A percentile compares a stretch with the other conserved stretches of the same genome.
Conservation (phyloP, 2,888 invertebrate species). For the Myopa testacea region DNA sequence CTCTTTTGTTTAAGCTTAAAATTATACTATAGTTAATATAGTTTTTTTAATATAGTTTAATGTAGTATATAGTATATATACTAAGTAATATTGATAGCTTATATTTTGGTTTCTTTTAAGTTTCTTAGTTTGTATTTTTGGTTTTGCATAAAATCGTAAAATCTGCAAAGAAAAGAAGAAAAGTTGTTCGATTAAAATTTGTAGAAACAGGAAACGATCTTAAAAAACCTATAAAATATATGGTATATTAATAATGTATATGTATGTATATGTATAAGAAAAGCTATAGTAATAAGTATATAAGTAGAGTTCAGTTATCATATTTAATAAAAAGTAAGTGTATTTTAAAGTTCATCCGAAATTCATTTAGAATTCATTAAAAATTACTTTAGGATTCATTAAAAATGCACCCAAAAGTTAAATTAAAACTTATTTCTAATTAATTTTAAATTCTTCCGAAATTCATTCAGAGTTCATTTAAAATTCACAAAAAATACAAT, state of each 20-base stretch:
- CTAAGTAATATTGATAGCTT: conserved; percentile 37
- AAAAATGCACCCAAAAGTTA: no score
- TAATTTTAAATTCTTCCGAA: background rate
- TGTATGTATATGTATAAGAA: no score
- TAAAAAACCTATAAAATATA: background rate
- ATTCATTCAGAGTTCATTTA: background rate
- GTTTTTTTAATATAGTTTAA: conserved; percentile 32
- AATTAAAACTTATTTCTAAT: no score
- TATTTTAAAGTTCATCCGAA: no score
- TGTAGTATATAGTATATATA: conserved; percentile 36
- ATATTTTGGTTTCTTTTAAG: conserved; percentile 38
- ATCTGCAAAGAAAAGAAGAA: conserved; percentile 53
- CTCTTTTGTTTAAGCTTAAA: conserved; percentile 23
- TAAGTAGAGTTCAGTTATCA: no score
- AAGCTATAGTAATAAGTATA: no score
- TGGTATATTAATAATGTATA: no score
- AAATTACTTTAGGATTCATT: no score
- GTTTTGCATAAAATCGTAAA: conserved; percentile 54
- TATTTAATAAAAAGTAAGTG: no score
- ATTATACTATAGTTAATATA: background rate
- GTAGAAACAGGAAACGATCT: background rate
- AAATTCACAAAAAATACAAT: no score
- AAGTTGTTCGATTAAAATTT: background rate
- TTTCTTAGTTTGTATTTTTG: conserved; percentile 33
- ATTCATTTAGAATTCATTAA: no score